Evolutionary conservation across 2,113 vertebrate species (phyloP).

Genomic region (Alosa alosa): DNA sequence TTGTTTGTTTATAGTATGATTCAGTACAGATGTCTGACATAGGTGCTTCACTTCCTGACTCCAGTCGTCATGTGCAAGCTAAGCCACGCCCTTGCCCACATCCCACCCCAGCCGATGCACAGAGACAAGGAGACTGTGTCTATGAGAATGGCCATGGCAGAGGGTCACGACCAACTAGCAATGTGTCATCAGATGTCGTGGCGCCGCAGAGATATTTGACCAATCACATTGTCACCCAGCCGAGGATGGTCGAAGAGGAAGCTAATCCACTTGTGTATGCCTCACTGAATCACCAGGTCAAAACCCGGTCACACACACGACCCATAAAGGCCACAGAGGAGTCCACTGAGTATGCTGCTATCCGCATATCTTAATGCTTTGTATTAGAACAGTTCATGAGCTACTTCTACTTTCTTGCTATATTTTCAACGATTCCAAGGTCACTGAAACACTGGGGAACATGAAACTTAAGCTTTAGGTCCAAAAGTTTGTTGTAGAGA

Average conservation of each 20-base stretch:
- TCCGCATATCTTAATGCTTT: slow-evolving; percentile 47
- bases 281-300: slow-evolving; percentile 57
- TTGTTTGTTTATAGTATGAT: neutral
- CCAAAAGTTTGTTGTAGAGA: no score
- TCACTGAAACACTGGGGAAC: no score
- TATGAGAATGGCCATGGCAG: neutral
- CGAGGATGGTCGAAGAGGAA: neutral
- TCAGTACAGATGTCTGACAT: neutral
- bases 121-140: neutral
- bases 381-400: no score
- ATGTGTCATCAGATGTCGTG: neutral
- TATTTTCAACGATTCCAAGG: no score
- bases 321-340: slow-evolving; percentile 38
- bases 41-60: neutral
- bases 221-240: neutral
- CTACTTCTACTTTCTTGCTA: no score
- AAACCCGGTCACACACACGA: neutral
- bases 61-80: neutral
- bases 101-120: neutral
- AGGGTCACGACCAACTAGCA: neutral
- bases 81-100: neutral
- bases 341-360: slow-evolving; percentile 66
- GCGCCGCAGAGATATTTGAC: neutral
- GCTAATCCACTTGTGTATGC: slow-evolving; percentile 56
- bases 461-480: no score